Percentiles rank a stretch among this genome's conserved stretches.
phyloP scores from a whole-genome alignment of 2,888 invertebrate species.

The Melangyna quadrimaculata region DNA sequence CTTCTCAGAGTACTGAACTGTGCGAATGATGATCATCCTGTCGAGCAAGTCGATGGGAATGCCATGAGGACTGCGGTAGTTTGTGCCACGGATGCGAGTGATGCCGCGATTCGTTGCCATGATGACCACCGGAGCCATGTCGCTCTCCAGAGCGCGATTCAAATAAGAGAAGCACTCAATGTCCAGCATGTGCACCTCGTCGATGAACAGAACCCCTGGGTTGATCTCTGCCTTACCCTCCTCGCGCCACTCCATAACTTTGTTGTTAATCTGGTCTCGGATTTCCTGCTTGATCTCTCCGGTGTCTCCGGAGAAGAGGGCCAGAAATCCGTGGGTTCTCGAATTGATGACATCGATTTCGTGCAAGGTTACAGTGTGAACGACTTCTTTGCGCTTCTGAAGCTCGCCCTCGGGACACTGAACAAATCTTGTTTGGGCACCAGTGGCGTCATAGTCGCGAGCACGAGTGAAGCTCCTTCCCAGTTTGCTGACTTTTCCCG shows the following conservation, averaged over 20 bases:
- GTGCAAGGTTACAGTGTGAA: constrained; percentile 98
- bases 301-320: constrained; percentile 99
- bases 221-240: constrained; percentile 99
- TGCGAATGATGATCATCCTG: constrained; percentile 96
- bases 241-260: constrained; percentile 99
- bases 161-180: constrained; percentile 99
- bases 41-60: constrained; percentile 98
- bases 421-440: constrained; percentile 92
- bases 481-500: constrained; percentile 94
- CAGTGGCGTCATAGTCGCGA: constrained; percentile 98
- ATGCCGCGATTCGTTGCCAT: constrained; percentile 99
- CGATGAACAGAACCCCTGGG: constrained; percentile 98
- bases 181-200: constrained; percentile 99
- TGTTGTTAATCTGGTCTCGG: constrained; percentile 98
- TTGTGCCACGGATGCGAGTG: constrained; percentile 96
- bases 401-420: constrained; percentile 99
- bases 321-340: constrained; percentile 97
- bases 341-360: constrained; percentile 99
- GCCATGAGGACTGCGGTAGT: constrained; percentile 97
- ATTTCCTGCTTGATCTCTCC: constrained; percentile 99
- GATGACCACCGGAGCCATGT: constrained; percentile 98
- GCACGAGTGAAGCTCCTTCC: constrained; percentile 98
- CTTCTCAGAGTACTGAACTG: constrained; percentile 91
- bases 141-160: constrained; percentile 97
- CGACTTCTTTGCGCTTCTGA: constrained; percentile 98